Conservation (phyloP, 2,888 invertebrate species). For the Agrotis puta region DNA sequence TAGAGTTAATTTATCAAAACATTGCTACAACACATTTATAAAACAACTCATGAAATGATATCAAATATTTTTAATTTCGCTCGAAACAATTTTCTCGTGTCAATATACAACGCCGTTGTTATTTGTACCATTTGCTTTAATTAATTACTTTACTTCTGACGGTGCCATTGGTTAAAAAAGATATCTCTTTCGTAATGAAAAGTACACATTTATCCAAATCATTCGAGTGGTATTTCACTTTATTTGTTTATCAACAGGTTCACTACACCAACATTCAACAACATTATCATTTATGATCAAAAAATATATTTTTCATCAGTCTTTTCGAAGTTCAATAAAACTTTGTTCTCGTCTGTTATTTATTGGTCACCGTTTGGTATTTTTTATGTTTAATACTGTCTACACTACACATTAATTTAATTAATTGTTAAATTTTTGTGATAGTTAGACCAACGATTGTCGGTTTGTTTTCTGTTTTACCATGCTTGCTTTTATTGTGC, state of each 20-base stretch:
- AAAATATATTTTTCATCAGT: too few species aligned
- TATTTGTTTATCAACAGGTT: background rate
- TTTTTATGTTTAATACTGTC: background rate
- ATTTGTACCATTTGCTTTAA: constrained; percentile 21
- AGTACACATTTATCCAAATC: background rate
- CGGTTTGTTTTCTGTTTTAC: too few species aligned
- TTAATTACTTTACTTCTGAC: constrained; percentile 20
- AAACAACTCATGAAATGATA: background rate
- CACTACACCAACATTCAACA: background rate
- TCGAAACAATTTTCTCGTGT: background rate
- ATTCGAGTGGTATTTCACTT: background rate
- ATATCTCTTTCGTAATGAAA: background rate
- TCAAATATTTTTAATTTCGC: constrained; percentile 6
- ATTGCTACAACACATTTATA: background rate
- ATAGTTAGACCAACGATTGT: background rate
- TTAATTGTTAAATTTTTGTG: too few species aligned
- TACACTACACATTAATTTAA: background rate
- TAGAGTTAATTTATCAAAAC: too few species aligned
- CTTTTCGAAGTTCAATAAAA: background rate
- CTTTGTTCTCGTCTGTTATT: constrained; percentile 2
- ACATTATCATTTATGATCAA: background rate
- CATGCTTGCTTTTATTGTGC: too few species aligned
- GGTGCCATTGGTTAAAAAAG: background rate
- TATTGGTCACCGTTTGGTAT: background rate
- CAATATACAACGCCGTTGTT: constrained; percentile 8